These are phyloP conservation scores for Patiria miniata DNA, from an alignment of 35 echinoderm and acorn worm genomes.

Conservation along the genomic window DNA sequence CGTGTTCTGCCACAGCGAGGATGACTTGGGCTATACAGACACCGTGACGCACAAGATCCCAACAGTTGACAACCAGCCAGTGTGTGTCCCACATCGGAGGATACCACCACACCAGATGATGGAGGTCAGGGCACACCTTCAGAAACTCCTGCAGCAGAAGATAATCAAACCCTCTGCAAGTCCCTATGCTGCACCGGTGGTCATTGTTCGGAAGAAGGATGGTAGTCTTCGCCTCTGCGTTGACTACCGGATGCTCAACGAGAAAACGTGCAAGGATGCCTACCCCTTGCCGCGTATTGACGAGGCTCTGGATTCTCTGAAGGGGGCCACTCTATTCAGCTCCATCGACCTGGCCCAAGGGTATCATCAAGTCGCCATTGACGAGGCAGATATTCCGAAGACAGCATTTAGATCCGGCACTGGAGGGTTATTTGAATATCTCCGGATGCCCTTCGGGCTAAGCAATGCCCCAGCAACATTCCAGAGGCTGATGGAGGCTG, in stretches of 20 bases:
- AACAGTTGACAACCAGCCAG: constrained; percentile 23
- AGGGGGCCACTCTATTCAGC: too few species aligned
- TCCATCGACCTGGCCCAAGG: constrained; percentile 50
- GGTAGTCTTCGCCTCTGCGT: constrained; percentile 48
- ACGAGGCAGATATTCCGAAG: constrained; percentile 45
- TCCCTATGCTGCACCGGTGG: constrained; percentile 52
- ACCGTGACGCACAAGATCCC: constrained; percentile 45
- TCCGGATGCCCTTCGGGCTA: too few species aligned
- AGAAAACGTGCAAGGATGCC: constrained; percentile 33
- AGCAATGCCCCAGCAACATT: too few species aligned
- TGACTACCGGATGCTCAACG: constrained; percentile 49
- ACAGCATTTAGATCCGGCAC: constrained; percentile 43
- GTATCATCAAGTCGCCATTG: constrained; percentile 33
- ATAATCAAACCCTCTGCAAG: constrained; percentile 41
- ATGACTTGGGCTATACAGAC: constrained; percentile 19
- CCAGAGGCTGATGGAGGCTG: too few species aligned
- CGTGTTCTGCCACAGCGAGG: neutral
- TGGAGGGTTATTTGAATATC: too few species aligned
- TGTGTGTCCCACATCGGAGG: constrained; percentile 36
- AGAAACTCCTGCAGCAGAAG: constrained; percentile 30
- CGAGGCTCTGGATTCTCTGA: too few species aligned
- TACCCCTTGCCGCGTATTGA: constrained; percentile 48
- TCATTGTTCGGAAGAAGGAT: constrained; percentile 55
- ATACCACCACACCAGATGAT: constrained; percentile 52
- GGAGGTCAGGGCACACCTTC: too few species aligned